phyloP scores from a whole-genome alignment of 2,888 invertebrate species.

The Rhogogaster chlorosoma region DNA sequence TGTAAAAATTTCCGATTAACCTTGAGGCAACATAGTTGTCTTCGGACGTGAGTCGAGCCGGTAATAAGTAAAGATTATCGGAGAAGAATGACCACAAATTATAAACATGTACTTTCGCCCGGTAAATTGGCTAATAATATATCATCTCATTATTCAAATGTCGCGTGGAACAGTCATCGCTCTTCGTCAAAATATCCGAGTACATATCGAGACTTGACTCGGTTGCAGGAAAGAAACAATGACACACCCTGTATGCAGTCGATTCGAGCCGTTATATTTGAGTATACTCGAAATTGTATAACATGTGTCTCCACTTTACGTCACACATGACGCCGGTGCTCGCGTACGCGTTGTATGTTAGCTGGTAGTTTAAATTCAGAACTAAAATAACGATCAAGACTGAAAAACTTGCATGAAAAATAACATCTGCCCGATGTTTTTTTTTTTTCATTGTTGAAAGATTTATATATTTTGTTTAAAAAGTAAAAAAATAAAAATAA shows the following conservation, averaged over 20 bases:
- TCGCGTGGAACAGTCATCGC: background rate
- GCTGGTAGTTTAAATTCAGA: slow-evolving; percentile 39
- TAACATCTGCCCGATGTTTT: slow-evolving; percentile 10
- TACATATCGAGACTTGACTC: background rate
- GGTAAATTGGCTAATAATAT: background rate
- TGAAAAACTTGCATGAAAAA: background rate
- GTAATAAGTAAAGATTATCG: background rate
- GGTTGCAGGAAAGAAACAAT: slow-evolving; percentile 11
- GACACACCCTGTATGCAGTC: slow-evolving; percentile 44
- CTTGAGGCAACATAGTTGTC: background rate
- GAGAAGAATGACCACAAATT: background rate
- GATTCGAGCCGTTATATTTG: slow-evolving; percentile 44
- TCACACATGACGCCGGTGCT: slow-evolving; percentile 41
- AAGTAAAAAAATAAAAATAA: background rate
- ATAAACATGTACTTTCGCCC: background rate
- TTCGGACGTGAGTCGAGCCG: background rate
- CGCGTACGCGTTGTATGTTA: background rate
- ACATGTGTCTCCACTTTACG: slow-evolving; percentile 50
- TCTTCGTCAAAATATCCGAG: background rate
- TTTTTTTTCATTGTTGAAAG: background rate
- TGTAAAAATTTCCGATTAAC: background rate
- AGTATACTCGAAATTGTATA: slow-evolving; percentile 40
- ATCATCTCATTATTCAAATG: background rate
- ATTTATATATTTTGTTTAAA: background rate
- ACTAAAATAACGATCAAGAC: slow-evolving; percentile 23